Conservation (phyloP, 2,797 vertebrate genomes). For the Novumbra hubbsi region DNA sequence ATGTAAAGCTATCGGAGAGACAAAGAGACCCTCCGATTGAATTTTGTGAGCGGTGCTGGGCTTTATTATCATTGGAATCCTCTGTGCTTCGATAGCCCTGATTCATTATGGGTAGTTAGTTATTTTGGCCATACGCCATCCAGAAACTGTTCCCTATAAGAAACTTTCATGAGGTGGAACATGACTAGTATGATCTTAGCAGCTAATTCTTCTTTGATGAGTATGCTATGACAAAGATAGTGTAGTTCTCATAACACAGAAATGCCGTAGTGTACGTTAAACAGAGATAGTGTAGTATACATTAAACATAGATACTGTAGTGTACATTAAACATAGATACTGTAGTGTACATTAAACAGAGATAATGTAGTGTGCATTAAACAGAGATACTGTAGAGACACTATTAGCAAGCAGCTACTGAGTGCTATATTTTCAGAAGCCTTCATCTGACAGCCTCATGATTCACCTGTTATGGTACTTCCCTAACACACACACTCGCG, state of each 20-base stretch:
- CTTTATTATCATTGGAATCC: constrained; percentile 57
- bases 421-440: too few species aligned
- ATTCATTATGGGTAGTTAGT: constrained; percentile 74
- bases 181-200: constrained; percentile 1
- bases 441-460: not conserved
- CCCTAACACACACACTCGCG: not conserved
- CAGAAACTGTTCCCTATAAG: constrained; percentile 22
- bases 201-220: constrained; percentile 70
- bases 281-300: too few species aligned
- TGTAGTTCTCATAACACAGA: constrained; percentile 35
- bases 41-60: constrained; percentile 48
- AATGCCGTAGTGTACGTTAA: not conserved
- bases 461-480: not conserved
- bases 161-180: constrained; percentile 11
- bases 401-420: too few species aligned
- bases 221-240: constrained; percentile 45
- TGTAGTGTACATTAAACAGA: too few species aligned
- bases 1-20: constrained; percentile 36
- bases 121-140: constrained; percentile 60
- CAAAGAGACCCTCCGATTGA: constrained; percentile 55
- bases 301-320: too few species aligned
- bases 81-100: constrained; percentile 46
- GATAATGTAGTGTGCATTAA: too few species aligned
- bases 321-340: too few species aligned
- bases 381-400: too few species aligned